Percentiles rank a stretch among this genome's conserved stretches.
These are phyloP conservation scores for Thamnaconus septentrionalis DNA, from an alignment of 2,113 vertebrate genomes.

Conservation along the genomic window DNA sequence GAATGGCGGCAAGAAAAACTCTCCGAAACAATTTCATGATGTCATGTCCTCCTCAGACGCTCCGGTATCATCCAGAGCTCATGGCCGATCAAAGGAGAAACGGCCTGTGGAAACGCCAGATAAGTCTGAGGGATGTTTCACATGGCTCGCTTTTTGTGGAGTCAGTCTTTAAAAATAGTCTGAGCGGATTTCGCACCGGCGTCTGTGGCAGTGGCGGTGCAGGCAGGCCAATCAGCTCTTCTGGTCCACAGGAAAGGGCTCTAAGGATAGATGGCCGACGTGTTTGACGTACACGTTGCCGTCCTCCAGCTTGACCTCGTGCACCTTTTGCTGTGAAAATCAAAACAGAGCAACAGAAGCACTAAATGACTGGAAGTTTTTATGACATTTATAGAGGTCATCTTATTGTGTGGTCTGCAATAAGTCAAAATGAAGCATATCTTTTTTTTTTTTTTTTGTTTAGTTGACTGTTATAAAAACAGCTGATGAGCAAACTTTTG, in stretches of 20 bases:
- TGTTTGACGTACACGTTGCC: constrained; percentile 73
- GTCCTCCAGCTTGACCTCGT: constrained; percentile 73
- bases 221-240: constrained; percentile 45
- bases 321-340: constrained; percentile 69
- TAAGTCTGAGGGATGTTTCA: constrained; percentile 55
- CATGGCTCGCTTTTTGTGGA: constrained; percentile 38
- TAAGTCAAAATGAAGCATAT: too few relatives aligned
- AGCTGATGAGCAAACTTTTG: constrained; percentile 14
- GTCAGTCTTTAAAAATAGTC: constrained; percentile 50
- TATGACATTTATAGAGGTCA: background rate
- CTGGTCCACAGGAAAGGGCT: constrained; percentile 48
- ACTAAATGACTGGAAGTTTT: too few relatives aligned
- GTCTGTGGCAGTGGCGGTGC: background rate
- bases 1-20: constrained; percentile 24
- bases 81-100: constrained; percentile 43
- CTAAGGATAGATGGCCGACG: constrained; percentile 60
- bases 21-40: constrained; percentile 33
- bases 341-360: constrained; percentile 9
- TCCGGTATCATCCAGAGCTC: constrained; percentile 40
- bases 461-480: too few relatives aligned
- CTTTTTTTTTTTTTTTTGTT: too few relatives aligned
- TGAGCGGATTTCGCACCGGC: background rate
- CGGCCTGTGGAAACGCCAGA: constrained; percentile 43
- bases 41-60: constrained; percentile 49
- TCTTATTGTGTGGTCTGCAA: too few relatives aligned